Evolutionary conservation across 2,113 vertebrate genomes (phyloP).

Genomic region (Empidonax alnorum): DNA sequence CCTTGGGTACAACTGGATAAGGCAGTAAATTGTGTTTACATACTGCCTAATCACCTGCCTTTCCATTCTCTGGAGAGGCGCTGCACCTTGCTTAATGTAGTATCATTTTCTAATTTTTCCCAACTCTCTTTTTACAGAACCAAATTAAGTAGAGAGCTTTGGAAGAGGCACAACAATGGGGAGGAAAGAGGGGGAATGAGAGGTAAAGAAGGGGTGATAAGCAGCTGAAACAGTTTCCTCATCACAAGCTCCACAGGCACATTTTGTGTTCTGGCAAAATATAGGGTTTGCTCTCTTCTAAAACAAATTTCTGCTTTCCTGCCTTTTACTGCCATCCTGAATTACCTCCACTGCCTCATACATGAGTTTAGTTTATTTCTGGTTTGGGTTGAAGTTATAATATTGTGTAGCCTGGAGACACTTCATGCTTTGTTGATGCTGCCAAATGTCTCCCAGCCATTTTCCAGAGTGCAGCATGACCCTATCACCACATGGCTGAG

Average conservation of each 20-base stretch:
- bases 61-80: background rate
- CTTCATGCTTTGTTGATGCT: background rate
- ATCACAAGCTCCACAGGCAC: background rate
- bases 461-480: slow-evolving; percentile 5
- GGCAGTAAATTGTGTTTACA: background rate
- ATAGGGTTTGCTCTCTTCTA: background rate
- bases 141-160: background rate
- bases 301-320: slow-evolving; percentile 46
- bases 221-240: background rate
- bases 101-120: background rate
- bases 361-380: slow-evolving; percentile 26
- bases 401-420: slow-evolving; percentile 3
- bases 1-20: background rate
- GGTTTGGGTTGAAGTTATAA: background rate
- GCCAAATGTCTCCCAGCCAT: background rate
- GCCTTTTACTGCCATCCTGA: slow-evolving; percentile 33
- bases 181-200: background rate
- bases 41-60: background rate
- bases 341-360: background rate
- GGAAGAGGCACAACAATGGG: background rate
- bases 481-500: slow-evolving; percentile 5
- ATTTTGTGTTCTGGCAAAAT: background rate
- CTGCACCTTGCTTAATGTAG: background rate
- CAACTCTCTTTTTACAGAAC: background rate
- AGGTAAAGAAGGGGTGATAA: background rate